Conservation (phyloP, 2,888 invertebrate genomes). For the Rambutsinella grinnellia region DNA sequence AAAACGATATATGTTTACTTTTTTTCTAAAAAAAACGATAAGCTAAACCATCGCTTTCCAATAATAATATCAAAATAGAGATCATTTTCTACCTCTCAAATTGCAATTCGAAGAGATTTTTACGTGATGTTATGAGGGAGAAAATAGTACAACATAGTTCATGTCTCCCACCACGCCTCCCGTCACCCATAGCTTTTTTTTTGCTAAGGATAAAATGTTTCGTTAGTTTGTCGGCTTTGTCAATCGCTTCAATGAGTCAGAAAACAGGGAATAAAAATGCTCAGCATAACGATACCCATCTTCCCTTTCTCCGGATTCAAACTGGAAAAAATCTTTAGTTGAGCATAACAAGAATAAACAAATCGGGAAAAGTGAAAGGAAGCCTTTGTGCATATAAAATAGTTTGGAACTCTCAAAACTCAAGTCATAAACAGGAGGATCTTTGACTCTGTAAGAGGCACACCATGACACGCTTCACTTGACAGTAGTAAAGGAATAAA, state of each 20-base stretch:
- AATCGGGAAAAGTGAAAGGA: background rate
- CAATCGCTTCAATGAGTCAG: conserved; percentile 1
- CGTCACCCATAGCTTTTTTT: too few relatives aligned
- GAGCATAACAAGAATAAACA: background rate
- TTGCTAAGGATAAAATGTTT: too few relatives aligned
- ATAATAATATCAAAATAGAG: conserved; percentile 7
- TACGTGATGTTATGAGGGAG: background rate
- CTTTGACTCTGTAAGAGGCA: too few relatives aligned
- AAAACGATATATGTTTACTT: background rate
- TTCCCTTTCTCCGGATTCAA: background rate
- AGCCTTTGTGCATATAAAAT: background rate
- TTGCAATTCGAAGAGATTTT: background rate
- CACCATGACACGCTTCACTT: too few relatives aligned
- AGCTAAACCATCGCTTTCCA: background rate
- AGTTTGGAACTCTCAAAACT: too few relatives aligned
- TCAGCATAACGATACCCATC: too few relatives aligned
- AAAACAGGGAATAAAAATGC: too few relatives aligned
- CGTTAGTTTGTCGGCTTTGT: background rate
- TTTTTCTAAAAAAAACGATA: background rate
- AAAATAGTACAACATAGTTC: background rate
- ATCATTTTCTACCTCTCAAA: conserved; percentile 18
- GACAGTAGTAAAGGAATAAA: too few relatives aligned
- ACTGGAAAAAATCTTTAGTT: background rate
- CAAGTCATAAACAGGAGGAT: too few relatives aligned
- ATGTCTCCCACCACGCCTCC: background rate